phyloP scores from a whole-genome alignment of 2,888 invertebrate species.

The Ormyrus pomaceus region DNA sequence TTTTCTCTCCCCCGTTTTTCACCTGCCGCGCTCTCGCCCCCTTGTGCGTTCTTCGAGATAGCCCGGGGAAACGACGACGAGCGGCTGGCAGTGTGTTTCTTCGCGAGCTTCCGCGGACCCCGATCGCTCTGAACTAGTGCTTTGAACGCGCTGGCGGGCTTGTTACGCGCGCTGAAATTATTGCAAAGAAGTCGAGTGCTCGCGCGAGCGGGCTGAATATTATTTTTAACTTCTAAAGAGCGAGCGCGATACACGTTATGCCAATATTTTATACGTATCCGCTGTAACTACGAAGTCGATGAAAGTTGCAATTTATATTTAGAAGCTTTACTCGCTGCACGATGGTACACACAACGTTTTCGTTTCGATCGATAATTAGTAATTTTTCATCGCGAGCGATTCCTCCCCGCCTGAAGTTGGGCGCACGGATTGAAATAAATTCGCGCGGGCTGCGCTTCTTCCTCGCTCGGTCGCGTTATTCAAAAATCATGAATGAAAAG shows the following conservation, averaged over 20 bases:
- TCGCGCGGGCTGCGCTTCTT: too few relatives aligned
- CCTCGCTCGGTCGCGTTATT: not conserved
- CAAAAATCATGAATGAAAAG: constrained; percentile 16
- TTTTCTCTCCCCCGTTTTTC: too few relatives aligned
- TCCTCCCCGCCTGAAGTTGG: not conserved
- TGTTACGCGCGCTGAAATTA: too few relatives aligned
- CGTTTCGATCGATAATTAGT: constrained; percentile 35
- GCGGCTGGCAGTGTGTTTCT: too few relatives aligned
- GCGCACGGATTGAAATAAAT: not conserved
- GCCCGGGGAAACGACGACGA: too few relatives aligned
- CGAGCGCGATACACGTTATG: not conserved
- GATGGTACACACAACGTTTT: not conserved
- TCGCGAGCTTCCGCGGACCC: too few relatives aligned
- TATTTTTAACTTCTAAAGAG: constrained; percentile 16
- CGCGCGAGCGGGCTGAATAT: not conserved
- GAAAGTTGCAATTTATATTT: constrained; percentile 17
- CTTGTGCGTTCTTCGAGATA: too few relatives aligned
- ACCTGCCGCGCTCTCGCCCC: too few relatives aligned
- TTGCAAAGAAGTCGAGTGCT: too few relatives aligned
- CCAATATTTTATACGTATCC: constrained; percentile 15
- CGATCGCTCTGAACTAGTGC: too few relatives aligned
- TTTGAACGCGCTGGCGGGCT: too few relatives aligned
- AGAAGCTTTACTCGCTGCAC: not conserved
- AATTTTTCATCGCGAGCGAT: constrained; percentile 23
- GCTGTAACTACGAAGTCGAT: not conserved